Base-by-base conservation (phyloP, 2,888 invertebrate species). In the Anthrax anthrax region DNA sequence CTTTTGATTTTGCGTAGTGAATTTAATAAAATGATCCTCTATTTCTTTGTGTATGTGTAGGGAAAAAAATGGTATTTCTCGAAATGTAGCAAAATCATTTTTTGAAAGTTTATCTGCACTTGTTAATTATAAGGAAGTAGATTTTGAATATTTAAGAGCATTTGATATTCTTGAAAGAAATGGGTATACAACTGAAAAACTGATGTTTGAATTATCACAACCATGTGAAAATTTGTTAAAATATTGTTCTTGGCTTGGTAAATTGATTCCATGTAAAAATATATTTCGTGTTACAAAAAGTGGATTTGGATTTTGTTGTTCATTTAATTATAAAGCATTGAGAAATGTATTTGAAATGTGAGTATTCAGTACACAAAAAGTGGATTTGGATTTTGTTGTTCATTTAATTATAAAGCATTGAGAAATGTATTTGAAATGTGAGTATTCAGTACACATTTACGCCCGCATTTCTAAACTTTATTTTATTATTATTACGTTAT, bases 181-280 rank as follows among this genome's bases (percentile, higher is more conserved):
- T 13, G 56, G 54, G 4, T 51, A 57, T 14, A 55, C 56, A 4
- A 56, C 60, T 6, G 61, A 60, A 32, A 48, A 50, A n/a, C 53
- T 64, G 1, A 65, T 65, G 65, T 46, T 50, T 19, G 52, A 63
- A 59, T 39, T 65, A 42, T 57, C 60, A 56, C 65, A 63, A 41
- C 64, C 65, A 1, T 65, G 65, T 41, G 54, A 56, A 13, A 48
- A 52, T n/a, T 46, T 65, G 40, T 27, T 65, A n/a, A 48, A 56
- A 19, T 52, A 52, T 23, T 65, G 64, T 46, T 41, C 47, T 4
- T 65, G 63, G 63, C 46, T 60, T 2, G 62, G 52, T n/a, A 54
- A 50, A 37, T 18, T 50, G 18, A 55, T 58, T 45, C 55, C 62
- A 18, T 65, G 64, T 44, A 47, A 47, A 12, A 54, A 58, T 32